Conservation (phyloP, 2,888 invertebrate species). For the Ligdia adustata region DNA sequence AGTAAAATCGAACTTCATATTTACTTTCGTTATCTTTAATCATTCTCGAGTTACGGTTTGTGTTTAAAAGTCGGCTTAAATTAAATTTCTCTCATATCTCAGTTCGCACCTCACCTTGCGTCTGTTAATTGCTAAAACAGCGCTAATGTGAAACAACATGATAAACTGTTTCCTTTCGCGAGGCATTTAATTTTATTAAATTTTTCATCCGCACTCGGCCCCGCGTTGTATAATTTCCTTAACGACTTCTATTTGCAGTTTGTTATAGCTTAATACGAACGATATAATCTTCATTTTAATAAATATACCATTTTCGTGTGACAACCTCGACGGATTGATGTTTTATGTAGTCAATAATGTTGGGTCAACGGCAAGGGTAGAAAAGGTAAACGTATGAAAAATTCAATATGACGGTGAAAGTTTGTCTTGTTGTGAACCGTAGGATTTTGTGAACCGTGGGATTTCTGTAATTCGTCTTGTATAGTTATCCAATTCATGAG, state of each 20-base stretch:
- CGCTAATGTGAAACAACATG: conserved; percentile 69
- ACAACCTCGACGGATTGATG: background rate
- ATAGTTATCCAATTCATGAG: too few relatives aligned
- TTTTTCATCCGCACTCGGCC: conserved; percentile 39
- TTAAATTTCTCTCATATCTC: conserved; percentile 3
- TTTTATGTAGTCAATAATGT: conserved; percentile 3
- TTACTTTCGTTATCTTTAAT: too few relatives aligned
- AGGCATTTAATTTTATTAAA: conserved; percentile 51
- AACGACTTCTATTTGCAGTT: conserved; percentile 41
- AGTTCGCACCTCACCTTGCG: conserved; percentile 3
- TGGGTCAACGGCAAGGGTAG: background rate
- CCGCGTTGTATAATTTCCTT: conserved; percentile 38
- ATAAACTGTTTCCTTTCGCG: conserved; percentile 70
- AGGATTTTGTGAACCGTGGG: background rate
- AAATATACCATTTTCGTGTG: background rate
- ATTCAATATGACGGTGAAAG: background rate
- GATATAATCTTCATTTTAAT: background rate
- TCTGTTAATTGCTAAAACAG: conserved; percentile 73
- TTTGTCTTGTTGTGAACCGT: background rate
- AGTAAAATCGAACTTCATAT: too few relatives aligned
- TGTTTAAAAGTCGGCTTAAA: too few relatives aligned
- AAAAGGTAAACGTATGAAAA: conserved; percentile 9
- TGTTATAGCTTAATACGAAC: conserved; percentile 16
- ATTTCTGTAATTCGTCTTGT: too few relatives aligned
- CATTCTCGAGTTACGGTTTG: too few relatives aligned